These are phyloP conservation scores for Drosophila hamatofila DNA, from an alignment of 2,888 invertebrate genomes.

Conservation along the genomic window DNA sequence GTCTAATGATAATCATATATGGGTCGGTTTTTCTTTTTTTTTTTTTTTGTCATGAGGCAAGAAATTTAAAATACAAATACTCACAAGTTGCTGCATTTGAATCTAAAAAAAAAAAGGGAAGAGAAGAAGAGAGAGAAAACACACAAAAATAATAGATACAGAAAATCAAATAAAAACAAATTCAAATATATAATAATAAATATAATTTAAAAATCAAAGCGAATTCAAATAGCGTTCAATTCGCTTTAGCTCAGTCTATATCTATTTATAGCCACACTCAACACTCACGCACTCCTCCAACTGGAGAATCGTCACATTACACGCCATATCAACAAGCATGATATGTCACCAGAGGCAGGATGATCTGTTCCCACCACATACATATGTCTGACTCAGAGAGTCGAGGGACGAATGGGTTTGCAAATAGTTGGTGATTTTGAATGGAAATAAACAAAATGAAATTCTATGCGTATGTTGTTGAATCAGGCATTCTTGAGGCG, in stretches of 20 bases:
- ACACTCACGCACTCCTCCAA: neutral
- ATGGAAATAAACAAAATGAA: neutral
- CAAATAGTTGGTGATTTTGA: neutral
- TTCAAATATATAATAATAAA: neutral
- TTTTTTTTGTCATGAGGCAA: neutral
- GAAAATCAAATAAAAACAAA: conserved; percentile 12
- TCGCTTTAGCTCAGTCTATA: neutral
- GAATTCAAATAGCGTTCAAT: neutral
- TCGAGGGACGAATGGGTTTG: neutral
- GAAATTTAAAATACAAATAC: conserved; percentile 37
- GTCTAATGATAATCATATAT: neutral
- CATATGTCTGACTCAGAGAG: neutral
- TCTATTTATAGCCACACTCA: neutral
- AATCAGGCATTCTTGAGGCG: neutral
- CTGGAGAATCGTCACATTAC: neutral
- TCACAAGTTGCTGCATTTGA: conserved; percentile 59
- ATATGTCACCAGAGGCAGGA: neutral
- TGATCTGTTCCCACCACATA: too few species aligned
- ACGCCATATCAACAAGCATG: neutral
- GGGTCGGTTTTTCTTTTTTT: neutral
- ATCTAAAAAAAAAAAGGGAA: conserved; percentile 48
- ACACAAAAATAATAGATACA: conserved; percentile 13
- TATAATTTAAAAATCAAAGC: neutral
- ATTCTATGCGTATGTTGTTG: neutral
- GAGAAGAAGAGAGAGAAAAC: conserved; percentile 18